These are phyloP conservation scores for Paradisaea rubra DNA, from an alignment of 2,113 vertebrate genomes.

Conservation along the genomic window DNA sequence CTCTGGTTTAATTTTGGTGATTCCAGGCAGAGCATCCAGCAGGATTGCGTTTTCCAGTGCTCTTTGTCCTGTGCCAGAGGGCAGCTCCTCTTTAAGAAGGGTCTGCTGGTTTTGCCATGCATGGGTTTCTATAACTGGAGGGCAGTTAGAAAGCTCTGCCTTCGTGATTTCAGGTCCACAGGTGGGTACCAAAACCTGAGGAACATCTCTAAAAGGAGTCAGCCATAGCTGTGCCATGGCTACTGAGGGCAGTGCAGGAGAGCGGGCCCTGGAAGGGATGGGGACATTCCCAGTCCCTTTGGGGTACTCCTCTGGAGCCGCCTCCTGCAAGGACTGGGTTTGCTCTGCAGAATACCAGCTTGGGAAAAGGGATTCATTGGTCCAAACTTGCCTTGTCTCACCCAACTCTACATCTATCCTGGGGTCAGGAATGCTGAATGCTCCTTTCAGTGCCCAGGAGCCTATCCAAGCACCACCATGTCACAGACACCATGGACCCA, in stretches of 20 bases:
- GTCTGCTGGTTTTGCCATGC: neutral
- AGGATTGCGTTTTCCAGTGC: neutral
- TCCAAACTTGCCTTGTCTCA: neutral
- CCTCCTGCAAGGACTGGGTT: neutral
- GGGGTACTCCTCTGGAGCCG: neutral
- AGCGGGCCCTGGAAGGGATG: rapidly evolving
- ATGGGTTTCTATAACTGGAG: neutral
- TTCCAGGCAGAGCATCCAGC: neutral
- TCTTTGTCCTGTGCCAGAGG: neutral
- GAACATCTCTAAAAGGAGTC: neutral
- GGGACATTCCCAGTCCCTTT: neutral
- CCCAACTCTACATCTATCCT: neutral
- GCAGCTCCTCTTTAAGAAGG: neutral
- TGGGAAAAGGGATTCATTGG: neutral
- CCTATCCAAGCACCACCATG: neutral
- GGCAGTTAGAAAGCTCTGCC: neutral
- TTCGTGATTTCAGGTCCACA: neutral
- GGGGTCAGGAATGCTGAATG: neutral
- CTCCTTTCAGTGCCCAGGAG: neutral
- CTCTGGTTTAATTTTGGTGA: neutral
- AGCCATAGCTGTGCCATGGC: neutral
- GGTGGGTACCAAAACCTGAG: neutral
- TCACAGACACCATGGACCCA: neutral
- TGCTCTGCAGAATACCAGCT: rapidly evolving
- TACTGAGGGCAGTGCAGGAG: neutral